Evolutionary conservation across 2,113 vertebrate species (phyloP), one percentile per base, ranked within the genome.

Genomic region (Fregata magnificens): DNA sequence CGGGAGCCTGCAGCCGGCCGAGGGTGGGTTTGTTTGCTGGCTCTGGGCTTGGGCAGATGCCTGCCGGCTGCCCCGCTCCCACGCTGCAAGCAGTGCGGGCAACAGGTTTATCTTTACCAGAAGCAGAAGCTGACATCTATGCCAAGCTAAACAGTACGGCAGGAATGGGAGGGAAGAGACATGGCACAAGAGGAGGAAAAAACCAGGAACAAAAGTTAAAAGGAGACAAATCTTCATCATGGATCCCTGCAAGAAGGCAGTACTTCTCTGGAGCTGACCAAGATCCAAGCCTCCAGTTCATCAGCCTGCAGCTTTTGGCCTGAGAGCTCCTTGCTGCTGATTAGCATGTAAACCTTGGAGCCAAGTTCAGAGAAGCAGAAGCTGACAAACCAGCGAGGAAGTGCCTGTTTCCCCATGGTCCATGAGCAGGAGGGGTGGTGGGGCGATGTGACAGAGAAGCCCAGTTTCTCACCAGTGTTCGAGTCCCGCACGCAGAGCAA

Each of bases 1-100:
- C 0, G 2, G 26, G 58, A 86, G 36, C 65, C 67, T 13, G 49
- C 67, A 91, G 63, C 36, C 0, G 0, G 36, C 0, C 0, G 44
- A 63, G 53, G 71, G 47, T 67, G 76, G 61, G 36, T 59, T 44
- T 72, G 71, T 69, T 77, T 76, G 79, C 66, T 62, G 77, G 86
- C 77, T 78, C 58, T 3, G 1, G 52, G 71, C 63, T 96, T 29
- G 49, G 66, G 84, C 91, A 87, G 81, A 63, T 49, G 86, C 81
- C 95, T 61, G 82, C 53, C 77, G 79, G 24, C 70, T 71, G 58
- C 47, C 47, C 55, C 2, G 16, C 59, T 72, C 65, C 71, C 71
- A 32, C 5, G 3, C 82, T 66, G 77, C 55, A 24, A 80, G 63
- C 36, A n/a, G 52, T 82, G 11, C 2, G 1, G 76, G 80, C 80